These are phyloP conservation scores for Galaxias olidus DNA, from an alignment of 2,797 vertebrate genomes.

Conservation along the genomic window DNA sequence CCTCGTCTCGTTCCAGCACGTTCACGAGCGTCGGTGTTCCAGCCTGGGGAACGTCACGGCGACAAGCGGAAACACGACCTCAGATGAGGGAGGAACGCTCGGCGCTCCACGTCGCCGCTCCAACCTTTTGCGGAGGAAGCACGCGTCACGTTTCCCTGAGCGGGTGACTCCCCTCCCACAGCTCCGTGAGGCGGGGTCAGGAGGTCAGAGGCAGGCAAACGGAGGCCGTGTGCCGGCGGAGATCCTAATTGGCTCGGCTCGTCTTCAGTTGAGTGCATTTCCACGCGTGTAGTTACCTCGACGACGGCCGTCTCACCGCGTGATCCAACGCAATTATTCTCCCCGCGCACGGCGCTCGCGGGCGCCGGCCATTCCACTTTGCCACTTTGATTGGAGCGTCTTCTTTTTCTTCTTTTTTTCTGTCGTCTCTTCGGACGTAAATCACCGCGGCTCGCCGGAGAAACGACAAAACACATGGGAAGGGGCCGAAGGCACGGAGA, in stretches of 20 bases:
- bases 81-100: too few relatives aligned
- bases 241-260: conserved; percentile 58
- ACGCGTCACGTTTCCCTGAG: too few relatives aligned
- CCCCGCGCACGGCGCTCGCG: conserved; percentile 10
- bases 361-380: conserved; percentile 49
- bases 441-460: conserved; percentile 43
- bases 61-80: too few relatives aligned
- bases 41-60: too few relatives aligned
- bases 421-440: conserved; percentile 32
- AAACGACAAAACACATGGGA: conserved; percentile 68
- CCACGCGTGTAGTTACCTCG: conserved; percentile 46
- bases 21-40: too few relatives aligned
- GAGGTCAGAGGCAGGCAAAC: conserved; percentile 6
- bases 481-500: conserved; percentile 44
- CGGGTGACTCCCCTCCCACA: too few relatives aligned
- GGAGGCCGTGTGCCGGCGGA: neutral
- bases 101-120: too few relatives aligned
- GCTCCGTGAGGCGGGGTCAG: conserved; percentile 1
- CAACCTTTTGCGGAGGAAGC: too few relatives aligned
- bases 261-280: conserved; percentile 40
- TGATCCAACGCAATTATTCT: conserved; percentile 40
- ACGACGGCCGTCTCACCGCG: conserved; percentile 24
- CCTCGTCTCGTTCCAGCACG: too few relatives aligned
- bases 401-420: neutral
- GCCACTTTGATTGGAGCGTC: conserved; percentile 53